A percentile compares a stretch with the other conserved stretches of the same genome.
phyloP scores from a whole-genome alignment of 2,888 invertebrate species.

The Acanthacorydalis orientalis region DNA sequence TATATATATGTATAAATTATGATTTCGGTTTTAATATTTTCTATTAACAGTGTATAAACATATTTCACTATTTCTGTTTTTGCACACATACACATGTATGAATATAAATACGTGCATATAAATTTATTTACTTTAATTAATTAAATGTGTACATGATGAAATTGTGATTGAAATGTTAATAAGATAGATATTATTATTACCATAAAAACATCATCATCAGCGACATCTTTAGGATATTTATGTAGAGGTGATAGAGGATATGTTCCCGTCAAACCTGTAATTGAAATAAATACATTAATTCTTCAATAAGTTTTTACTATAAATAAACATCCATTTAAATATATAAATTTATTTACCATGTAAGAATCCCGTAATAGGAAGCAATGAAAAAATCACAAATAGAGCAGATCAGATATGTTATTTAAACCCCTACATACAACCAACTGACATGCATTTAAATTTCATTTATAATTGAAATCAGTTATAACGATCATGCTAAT shows the following conservation, averaged over 20 bases:
- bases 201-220: constrained; percentile 92
- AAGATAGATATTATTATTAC: constrained; percentile 31
- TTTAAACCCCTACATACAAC: background rate
- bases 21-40: no score
- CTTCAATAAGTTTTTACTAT: constrained; percentile 5
- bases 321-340: constrained; percentile 3
- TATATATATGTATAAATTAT: background rate
- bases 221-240: constrained; percentile 59
- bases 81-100: no score
- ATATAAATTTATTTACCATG: constrained; percentile 36
- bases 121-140: background rate
- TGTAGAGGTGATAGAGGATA: constrained; percentile 49
- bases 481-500: background rate
- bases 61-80: no score
- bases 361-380: constrained; percentile 48
- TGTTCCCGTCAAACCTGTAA: constrained; percentile 58
- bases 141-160: background rate
- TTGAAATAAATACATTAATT: constrained; percentile 12
- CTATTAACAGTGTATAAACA: no score
- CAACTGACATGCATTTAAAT: background rate
- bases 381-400: constrained; percentile 36
- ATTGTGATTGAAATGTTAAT: no score
- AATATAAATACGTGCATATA: background rate
- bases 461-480: background rate
- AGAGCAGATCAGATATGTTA: constrained; percentile 49